Evolutionary conservation across 1,140 invertebrate species (phyloP), one percentile per base, ranked within the genome.

Genomic region (Drosophila ambigua): DNA sequence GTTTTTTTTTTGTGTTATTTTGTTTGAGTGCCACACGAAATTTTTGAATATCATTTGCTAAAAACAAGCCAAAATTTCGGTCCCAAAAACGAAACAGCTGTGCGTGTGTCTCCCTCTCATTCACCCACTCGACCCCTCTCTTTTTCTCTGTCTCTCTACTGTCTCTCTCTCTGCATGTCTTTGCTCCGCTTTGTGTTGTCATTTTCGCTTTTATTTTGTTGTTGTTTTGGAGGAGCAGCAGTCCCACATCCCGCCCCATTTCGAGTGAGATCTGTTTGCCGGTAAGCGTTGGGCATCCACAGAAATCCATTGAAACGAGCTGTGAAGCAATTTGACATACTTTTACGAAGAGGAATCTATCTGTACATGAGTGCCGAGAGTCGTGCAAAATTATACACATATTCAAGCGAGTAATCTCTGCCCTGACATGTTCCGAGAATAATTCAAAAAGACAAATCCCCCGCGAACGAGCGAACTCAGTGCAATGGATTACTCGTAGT

Each of bases 11-110:
- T 54, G 15, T 55, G 26, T 62, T 16, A 7, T 35, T 74, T 49
- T 53, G 26, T 55, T 74, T 26, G 63, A 76, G 73, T 76, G 72
- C 57, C 51, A 76, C 72, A 4, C 11, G 35, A 39, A 74, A 59
- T 43, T 69, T 58, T 65, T 74, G 49, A 74, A 57, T 39, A 69
- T 64, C 66, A 49, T 54, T 72, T 53, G 50, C 55, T 55, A 48
- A 51, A 51, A 60, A 51, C 51, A 35, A 66, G 43, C 13, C 50
- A 50, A 51, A 49, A 66, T 52, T 31, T 50, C 49, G 26, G 55
- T 24, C 15, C 39, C 44, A 44, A 35, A 55, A 26, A 41, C 39
- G 28, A 76, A 39, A 76, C 72, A 76, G 57, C 73, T 75, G 72
- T 75, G 72, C 51, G 71, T 48, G 65, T 31, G 65, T 66, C 45